Percentiles rank a stretch among this genome's conserved stretches.
Evolutionary conservation across 2,113 vertebrate genomes (phyloP).

Genomic region (Coptodon bakossiorum): DNA sequence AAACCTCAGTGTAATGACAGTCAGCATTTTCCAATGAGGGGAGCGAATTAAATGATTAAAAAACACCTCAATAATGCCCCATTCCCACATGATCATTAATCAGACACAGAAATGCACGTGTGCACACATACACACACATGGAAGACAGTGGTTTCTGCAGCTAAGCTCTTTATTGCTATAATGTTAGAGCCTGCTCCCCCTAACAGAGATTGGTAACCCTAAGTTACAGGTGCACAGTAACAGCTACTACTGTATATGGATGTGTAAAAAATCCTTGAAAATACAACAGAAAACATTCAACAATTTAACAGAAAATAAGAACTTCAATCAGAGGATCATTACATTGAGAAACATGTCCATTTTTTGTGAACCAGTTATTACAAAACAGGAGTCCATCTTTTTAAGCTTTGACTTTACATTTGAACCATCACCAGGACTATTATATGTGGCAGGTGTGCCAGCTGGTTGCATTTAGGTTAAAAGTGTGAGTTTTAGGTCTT

Average conservation of each 20-base stretch:
- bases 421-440: not conserved
- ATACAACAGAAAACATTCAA: not conserved
- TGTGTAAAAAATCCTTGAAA: not conserved
- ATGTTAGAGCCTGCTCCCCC: slow-evolving; percentile 16
- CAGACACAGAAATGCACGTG: not conserved
- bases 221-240: not conserved
- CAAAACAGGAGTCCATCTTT: not conserved
- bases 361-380: not conserved
- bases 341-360: not conserved
- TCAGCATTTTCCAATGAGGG: slow-evolving; percentile 15
- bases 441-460: not conserved
- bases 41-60: slow-evolving; percentile 10
- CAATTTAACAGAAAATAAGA: not conserved
- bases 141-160: slow-evolving; percentile 55
- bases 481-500: not conserved
- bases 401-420: not conserved
- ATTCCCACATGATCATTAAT: not conserved
- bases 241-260: slow-evolving; percentile 12
- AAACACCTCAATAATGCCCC: slow-evolving; percentile 9
- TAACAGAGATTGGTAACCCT: not conserved
- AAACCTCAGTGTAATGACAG: slow-evolving; percentile 48
- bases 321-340: not conserved
- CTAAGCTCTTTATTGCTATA: slow-evolving; percentile 62
- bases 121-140: slow-evolving; percentile 12
- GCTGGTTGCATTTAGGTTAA: not conserved